Conservation (phyloP, 2,113 vertebrate genomes). For the Nesoenas mayeri region DNA sequence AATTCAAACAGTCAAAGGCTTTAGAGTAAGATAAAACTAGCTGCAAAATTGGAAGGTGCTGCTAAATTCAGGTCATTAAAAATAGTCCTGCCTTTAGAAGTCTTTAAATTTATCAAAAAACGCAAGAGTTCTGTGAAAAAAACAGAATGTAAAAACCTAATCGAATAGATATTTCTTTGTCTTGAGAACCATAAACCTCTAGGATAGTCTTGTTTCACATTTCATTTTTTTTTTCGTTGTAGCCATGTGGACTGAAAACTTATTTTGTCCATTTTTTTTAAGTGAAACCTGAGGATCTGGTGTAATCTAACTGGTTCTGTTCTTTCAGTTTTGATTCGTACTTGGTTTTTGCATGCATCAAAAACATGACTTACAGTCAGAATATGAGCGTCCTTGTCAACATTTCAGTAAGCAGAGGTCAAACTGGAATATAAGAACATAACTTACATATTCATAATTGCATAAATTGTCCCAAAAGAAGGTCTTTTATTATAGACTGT, state of each 20-base stretch:
- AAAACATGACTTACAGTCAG: background rate
- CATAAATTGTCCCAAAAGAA: slow-evolving; percentile 23
- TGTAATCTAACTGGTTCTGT: background rate
- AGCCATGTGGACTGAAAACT: background rate
- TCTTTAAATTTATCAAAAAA: background rate
- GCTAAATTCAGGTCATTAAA: background rate
- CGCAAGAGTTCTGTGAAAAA: background rate
- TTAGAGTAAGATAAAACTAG: background rate
- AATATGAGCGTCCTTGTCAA: slow-evolving; percentile 12
- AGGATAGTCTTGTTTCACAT: background rate
- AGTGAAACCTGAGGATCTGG: background rate
- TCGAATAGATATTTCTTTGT: background rate
- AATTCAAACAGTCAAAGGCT: background rate
- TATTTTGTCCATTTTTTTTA: background rate
- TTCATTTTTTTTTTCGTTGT: background rate
- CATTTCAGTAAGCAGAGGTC: slow-evolving; percentile 6
- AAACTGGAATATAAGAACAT: background rate
- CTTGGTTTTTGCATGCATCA: background rate
- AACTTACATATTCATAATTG: slow-evolving; percentile 45
- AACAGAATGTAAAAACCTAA: background rate
- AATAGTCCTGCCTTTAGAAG: background rate
- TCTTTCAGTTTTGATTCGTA: background rate
- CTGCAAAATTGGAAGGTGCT: background rate
- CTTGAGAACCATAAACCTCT: background rate
- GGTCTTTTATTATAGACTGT: background rate